Evolutionary conservation across 2,113 vertebrate genomes (phyloP), one percentile per base, ranked within the genome.

Genomic region (Serinus canaria): DNA sequence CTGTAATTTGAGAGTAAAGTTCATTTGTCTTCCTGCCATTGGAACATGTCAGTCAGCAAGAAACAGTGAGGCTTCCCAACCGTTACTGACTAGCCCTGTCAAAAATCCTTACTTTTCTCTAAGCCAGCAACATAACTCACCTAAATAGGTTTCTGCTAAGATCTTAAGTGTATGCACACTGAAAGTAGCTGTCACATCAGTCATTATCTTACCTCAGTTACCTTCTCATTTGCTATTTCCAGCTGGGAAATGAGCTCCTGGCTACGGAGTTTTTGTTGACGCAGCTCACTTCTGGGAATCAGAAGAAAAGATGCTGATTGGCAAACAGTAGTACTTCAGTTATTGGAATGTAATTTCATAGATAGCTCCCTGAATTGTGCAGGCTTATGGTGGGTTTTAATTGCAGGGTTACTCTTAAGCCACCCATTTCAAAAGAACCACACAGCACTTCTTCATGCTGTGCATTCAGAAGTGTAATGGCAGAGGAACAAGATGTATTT

Each of bases 241-340:
- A 99, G 97, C 96, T 98, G 98, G 85, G 98, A 97, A 95, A 98
- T 95, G 50, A 99, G 97, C 62, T 99, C 98, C 76, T 98, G 98
- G 69, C 96, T 98, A 13, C 97, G 98, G 81, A 98, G 98, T 96
- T 99, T 99, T 70, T 99, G 99, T 72, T 97, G 98, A 95, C 79
- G 98, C 96, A 99, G 95, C 84, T 99, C 99, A 55, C 96, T 97
- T 96, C 99, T 99, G 92, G 96, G 94, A 97, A 94, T 75, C 50
- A 83, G 63, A 70, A 87, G 69, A 50, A 77, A 91, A 95, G 39
- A 95, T 88, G 74, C 41, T 49, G 63, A 84, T 96, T 83, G 96
- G 77, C 76, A 75, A 67, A 90, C 43, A 83, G 80, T 6, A 83
- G 63, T 31, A 35, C 62, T 78, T 47, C 69, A 58, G 64, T 78